Conservation (phyloP, 2,113 vertebrate species). For the Eulacestoma nigropectus region DNA sequence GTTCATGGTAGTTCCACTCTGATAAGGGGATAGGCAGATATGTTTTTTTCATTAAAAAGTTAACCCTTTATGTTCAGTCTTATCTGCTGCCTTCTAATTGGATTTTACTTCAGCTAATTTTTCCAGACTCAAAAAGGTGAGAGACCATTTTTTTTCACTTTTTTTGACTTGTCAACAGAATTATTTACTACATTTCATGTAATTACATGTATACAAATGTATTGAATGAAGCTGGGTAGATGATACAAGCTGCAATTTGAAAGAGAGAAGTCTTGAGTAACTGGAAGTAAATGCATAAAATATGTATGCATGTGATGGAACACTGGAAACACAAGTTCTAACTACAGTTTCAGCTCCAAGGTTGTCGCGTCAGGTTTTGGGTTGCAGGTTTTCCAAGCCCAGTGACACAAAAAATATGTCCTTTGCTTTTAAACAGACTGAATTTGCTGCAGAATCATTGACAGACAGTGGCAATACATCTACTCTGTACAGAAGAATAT, state of each 20-base stretch:
- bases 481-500: not conserved
- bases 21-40: not conserved
- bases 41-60: fast-evolving
- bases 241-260: not conserved
- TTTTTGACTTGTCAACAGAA: not conserved
- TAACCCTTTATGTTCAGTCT: not conserved
- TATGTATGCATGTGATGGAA: not conserved
- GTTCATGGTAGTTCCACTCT: not conserved
- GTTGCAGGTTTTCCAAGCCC: not conserved
- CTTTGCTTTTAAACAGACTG: not conserved
- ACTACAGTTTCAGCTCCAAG: not conserved
- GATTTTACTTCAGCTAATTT: not conserved
- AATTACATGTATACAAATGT: not conserved
- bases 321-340: not conserved
- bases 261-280: not conserved
- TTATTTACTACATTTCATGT: not conserved
- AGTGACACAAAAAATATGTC: not conserved
- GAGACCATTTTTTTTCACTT: not conserved
- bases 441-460: not conserved
- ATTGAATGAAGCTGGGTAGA: not conserved
- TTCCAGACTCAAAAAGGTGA: not conserved
- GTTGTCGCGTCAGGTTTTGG: not conserved
- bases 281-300: not conserved
- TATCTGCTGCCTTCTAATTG: not conserved
- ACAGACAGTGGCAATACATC: not conserved